A percentile compares a stretch with the other conserved stretches of the same genome.
phyloP scores from a whole-genome alignment of 2,113 vertebrate species.

The Columba livia region DNA sequence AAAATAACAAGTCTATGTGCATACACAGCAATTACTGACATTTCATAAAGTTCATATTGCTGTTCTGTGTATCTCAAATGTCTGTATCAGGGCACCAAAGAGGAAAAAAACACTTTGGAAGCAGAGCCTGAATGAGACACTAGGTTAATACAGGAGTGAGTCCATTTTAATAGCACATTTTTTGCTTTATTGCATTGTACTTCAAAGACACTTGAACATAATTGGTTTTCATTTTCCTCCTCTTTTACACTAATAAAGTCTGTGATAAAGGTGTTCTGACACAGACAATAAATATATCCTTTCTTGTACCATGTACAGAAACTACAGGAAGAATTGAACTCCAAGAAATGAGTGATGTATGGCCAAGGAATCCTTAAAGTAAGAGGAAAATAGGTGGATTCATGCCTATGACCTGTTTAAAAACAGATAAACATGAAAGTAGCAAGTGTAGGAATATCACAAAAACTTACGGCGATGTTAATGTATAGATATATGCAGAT shows the following conservation, averaged over 20 bases:
- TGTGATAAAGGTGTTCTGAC: not conserved
- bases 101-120: slow-evolving; percentile 16
- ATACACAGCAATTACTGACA: slow-evolving; percentile 55
- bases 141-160: not conserved
- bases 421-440: not conserved
- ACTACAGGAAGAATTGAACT: not conserved
- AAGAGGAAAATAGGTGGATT: not conserved
- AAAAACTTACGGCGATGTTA: not conserved
- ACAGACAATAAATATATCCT: not conserved
- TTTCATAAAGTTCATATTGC: slow-evolving; percentile 60
- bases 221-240: not conserved
- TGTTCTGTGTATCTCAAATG: slow-evolving; percentile 9
- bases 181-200: slow-evolving; percentile 19
- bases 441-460: not conserved
- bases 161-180: not conserved
- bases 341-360: not conserved
- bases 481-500: not conserved
- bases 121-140: not conserved
- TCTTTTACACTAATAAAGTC: not conserved
- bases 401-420: not conserved
- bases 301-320: not conserved
- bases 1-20: slow-evolving; percentile 22
- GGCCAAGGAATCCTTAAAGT: not conserved
- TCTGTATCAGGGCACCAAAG: not conserved
- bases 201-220: not conserved